Conservation (phyloP, 2,113 vertebrate species). For the Aphyosemion australe region DNA sequence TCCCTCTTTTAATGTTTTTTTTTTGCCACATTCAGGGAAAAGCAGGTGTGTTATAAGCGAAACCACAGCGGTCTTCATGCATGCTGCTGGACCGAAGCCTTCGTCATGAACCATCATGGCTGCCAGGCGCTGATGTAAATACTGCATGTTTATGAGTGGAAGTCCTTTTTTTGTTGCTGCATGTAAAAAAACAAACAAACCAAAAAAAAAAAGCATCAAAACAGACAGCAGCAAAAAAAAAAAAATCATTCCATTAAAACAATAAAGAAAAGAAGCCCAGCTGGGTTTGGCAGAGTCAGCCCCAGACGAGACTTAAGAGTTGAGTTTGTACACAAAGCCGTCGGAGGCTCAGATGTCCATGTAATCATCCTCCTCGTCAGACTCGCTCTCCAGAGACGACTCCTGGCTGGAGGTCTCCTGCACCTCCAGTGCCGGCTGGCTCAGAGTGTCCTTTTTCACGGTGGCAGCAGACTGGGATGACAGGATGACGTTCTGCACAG, state of each 20-base stretch:
- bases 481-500: conserved; percentile 91
- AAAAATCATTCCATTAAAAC: conserved; percentile 4
- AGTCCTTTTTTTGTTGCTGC: conserved; percentile 15
- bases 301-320: conserved; percentile 10
- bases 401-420: conserved; percentile 98
- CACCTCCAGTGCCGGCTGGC: conserved; percentile 94
- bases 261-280: not conserved
- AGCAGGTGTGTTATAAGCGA: conserved; percentile 30
- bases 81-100: conserved; percentile 43
- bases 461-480: conserved; percentile 97
- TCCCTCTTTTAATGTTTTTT: conserved; percentile 2
- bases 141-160: conserved; percentile 21
- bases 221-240: conserved; percentile 38
- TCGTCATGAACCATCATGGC: not conserved
- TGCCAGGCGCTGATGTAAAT: conserved; percentile 21
- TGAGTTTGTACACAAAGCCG: conserved; percentile 11
- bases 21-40: conserved; percentile 13
- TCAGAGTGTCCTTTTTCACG: conserved; percentile 94
- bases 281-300: conserved; percentile 27
- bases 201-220: conserved; percentile 19
- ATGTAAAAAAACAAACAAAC: not conserved
- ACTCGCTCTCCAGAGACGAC: conserved; percentile 96
- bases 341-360: conserved; percentile 89
- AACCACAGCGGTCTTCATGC: conserved; percentile 53
- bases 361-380: conserved; percentile 94